Conservation (phyloP, 2,113 vertebrate species). For the Serinus canaria region DNA sequence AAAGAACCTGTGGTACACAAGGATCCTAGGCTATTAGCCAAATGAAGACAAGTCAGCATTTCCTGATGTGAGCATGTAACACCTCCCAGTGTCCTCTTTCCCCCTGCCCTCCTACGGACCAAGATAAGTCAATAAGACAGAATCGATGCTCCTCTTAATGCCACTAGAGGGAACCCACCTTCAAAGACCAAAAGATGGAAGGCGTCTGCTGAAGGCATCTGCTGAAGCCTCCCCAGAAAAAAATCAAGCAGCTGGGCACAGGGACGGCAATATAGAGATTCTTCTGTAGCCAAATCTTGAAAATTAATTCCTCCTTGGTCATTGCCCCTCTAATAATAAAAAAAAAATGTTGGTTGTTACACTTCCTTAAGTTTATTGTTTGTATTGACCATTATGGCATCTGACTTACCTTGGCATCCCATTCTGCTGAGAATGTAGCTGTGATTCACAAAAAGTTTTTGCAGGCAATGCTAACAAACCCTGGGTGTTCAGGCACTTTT, state of each 20-base stretch:
- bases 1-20: constrained; percentile 14
- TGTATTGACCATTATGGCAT: background rate
- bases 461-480: background rate
- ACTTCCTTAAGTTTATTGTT: constrained; percentile 2
- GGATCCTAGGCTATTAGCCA: constrained; percentile 14
- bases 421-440: background rate
- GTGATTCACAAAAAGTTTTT: background rate
- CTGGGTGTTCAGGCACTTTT: background rate
- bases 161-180: constrained; percentile 4
- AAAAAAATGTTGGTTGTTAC: constrained; percentile 37
- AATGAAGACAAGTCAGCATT: background rate
- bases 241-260: background rate
- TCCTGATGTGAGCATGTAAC: background rate
- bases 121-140: constrained; percentile 20
- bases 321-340: constrained; percentile 16
- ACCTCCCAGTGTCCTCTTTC: background rate
- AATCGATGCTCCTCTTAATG: constrained; percentile 24
- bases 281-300: constrained; percentile 50
- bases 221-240: background rate
- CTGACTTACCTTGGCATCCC: background rate
- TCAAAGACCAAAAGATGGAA: constrained; percentile 18
- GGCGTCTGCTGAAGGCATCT: background rate
- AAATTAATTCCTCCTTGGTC: constrained; percentile 46
- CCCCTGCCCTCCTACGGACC: background rate
- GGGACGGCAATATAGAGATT: constrained; percentile 1